These are phyloP conservation scores for Aurelia sp. DNA, from an alignment of 30 jellyfish, hydroid and myxozoan genomes.

Conservation along the genomic window DNA sequence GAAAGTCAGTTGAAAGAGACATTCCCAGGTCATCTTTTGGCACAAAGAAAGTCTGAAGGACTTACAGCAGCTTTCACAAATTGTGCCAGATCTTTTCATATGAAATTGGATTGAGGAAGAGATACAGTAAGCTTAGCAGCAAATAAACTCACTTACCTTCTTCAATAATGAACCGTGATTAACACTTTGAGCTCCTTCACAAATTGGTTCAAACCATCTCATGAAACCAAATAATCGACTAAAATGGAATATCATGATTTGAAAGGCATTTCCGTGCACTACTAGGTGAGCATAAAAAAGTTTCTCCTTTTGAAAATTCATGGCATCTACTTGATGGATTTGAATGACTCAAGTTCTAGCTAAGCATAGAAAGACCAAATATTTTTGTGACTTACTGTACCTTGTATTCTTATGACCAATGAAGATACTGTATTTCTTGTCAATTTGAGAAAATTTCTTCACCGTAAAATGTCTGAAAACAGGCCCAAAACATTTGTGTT, in stretches of 20 bases:
- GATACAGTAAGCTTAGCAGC: neutral
- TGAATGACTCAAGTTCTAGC: too few species aligned
- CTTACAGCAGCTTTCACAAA: too few species aligned
- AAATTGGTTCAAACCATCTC: constrained; percentile 96
- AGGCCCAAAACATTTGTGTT: too few species aligned
- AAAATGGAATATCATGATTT: neutral
- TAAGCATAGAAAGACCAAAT: neutral
- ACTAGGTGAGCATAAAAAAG: neutral
- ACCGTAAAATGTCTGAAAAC: too few species aligned
- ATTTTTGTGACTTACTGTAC: too few species aligned
- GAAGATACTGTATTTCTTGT: too few species aligned
- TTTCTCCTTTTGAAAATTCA: neutral
- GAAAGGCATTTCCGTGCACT: neutral
- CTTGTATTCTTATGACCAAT: too few species aligned
- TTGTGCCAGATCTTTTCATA: neutral
- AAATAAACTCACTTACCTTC: constrained; percentile 64
- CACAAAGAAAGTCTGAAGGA: too few species aligned
- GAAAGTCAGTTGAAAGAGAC: too few species aligned
- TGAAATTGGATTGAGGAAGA: neutral
- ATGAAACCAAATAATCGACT: constrained; percentile 99
- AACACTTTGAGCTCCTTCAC: constrained; percentile 69
- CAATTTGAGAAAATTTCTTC: too few species aligned
- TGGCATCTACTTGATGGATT: too few species aligned
- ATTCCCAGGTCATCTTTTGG: too few species aligned
- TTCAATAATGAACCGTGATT: constrained; percentile 87